Evolutionary conservation across 2,888 invertebrate genomes (phyloP).

Genomic region (Trimorus sp.): DNA sequence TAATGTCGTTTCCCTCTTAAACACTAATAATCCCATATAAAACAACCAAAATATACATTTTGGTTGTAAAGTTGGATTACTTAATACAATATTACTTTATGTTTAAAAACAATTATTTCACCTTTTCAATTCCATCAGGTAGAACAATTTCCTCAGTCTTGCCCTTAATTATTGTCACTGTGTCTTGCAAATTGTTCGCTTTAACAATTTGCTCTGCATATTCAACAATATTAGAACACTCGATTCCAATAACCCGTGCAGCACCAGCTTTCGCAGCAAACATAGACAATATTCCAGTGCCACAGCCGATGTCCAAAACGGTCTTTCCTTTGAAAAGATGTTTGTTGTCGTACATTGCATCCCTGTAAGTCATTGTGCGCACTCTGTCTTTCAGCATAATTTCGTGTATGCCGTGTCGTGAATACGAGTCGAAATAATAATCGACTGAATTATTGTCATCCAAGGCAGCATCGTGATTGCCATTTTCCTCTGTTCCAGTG

Average conservation of each 20-base stretch:
- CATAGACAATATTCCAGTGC: conserved; percentile 99
- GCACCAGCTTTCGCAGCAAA: conserved; percentile 99
- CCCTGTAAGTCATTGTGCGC: conserved; percentile 98
- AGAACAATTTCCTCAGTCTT: conserved; percentile 97
- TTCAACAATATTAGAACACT: conserved; percentile 99
- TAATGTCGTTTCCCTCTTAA: too few relatives aligned
- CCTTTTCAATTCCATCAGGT: conserved; percentile 94
- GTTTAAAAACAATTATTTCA: conserved; percentile 77
- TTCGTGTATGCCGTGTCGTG: conserved; percentile 99
- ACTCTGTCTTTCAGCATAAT: conserved; percentile 99
- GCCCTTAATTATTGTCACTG: conserved; percentile 93
- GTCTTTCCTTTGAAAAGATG: conserved; percentile 96
- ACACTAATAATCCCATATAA: too few relatives aligned
- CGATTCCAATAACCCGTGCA: conserved; percentile 96
- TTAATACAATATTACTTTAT: too few relatives aligned
- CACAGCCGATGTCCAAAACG: conserved; percentile 99
- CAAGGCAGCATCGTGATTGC: not conserved
- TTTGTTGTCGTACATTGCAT: conserved; percentile 99
- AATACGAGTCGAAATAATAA: conserved; percentile 99
- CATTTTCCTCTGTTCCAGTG: not conserved
- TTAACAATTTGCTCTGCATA: conserved; percentile 98
- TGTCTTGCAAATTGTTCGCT: conserved; percentile 89
- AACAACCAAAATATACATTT: too few relatives aligned
- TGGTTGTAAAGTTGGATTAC: too few relatives aligned
- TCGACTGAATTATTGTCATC: conserved; percentile 82